Conservation (phyloP, 2,797 vertebrate genomes). For the Numenius phaeopus region DNA sequence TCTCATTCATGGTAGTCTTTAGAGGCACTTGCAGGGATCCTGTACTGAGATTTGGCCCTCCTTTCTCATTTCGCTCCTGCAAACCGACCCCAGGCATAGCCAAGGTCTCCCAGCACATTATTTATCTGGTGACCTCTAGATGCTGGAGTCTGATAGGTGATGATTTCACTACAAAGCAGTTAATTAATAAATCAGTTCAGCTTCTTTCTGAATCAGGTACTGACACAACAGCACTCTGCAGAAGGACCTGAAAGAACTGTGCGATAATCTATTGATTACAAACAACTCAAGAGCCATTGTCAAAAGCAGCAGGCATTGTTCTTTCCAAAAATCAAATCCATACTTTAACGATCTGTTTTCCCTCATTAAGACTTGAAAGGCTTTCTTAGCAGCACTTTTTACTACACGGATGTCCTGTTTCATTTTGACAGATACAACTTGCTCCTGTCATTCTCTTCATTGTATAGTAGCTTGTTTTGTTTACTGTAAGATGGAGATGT, state of each 20-base stretch:
- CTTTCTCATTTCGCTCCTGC: not conserved
- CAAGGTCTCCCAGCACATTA: slow-evolving; percentile 60
- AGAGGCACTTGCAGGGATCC: not conserved
- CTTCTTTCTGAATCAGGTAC: not conserved
- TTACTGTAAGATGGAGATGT: not conserved
- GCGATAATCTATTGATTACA: slow-evolving; percentile 35
- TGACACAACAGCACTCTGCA: not conserved
- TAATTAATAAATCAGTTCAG: slow-evolving; percentile 52
- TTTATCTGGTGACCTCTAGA: slow-evolving; percentile 71
- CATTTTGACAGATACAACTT: slow-evolving; percentile 29
- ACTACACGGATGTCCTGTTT: not conserved
- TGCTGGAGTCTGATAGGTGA: slow-evolving; percentile 70
- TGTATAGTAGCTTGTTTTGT: slow-evolving; percentile 5
- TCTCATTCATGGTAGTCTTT: not conserved
- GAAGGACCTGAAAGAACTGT: not conserved
- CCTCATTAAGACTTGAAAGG: slow-evolving; percentile 62
- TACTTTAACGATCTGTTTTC: slow-evolving; percentile 63
- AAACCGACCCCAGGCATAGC: slow-evolving; percentile 46
- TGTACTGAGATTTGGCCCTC: not conserved
- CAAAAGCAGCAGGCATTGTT: slow-evolving; percentile 42
- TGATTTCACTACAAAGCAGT: slow-evolving; percentile 74
- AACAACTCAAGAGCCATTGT: slow-evolving; percentile 32
- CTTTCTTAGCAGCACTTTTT: slow-evolving; percentile 32
- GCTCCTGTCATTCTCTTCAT: not conserved
- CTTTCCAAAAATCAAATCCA: slow-evolving; percentile 59